Percentiles rank a stretch among this genome's conserved stretches.
phyloP scores from a whole-genome alignment of 2,113 vertebrate species.

The Gorsachius goisagi region DNA sequence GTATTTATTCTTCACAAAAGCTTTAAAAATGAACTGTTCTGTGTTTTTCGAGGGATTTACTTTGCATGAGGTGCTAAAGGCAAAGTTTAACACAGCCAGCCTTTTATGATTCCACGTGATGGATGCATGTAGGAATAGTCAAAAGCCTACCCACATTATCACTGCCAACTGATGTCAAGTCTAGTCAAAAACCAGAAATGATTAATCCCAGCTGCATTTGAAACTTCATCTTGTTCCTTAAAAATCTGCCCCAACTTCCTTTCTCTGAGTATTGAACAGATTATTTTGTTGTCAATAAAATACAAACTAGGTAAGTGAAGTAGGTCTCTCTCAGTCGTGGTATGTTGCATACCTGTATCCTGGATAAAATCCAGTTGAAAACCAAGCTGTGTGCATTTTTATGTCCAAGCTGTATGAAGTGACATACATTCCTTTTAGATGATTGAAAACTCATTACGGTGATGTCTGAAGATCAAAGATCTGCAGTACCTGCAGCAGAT shows the following conservation, averaged over 20 bases:
- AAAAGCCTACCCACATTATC: not conserved
- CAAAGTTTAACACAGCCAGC: not conserved
- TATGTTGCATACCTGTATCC: not conserved
- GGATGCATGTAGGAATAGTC: not conserved
- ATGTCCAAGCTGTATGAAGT: not conserved
- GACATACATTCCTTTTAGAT: not conserved
- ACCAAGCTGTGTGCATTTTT: not conserved
- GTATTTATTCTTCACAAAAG: not conserved
- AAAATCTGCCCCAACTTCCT: not conserved
- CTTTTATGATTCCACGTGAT: not conserved
- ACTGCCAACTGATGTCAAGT: not conserved
- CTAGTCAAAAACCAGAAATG: not conserved
- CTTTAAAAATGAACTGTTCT: not conserved
- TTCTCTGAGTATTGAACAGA: not conserved
- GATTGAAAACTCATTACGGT: not conserved
- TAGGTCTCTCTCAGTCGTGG: accelerated
- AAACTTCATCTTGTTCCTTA: not conserved
- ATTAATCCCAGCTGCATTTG: not conserved
- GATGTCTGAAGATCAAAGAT: not conserved
- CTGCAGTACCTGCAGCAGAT: not conserved
- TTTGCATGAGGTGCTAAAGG: not conserved
- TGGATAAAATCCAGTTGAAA: not conserved
- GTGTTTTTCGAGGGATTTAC: not conserved
- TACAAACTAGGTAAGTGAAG: not conserved
- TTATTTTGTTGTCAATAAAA: not conserved